Base-by-base conservation (phyloP, 2,113 vertebrate species). In the Apteryx mantelli region DNA sequence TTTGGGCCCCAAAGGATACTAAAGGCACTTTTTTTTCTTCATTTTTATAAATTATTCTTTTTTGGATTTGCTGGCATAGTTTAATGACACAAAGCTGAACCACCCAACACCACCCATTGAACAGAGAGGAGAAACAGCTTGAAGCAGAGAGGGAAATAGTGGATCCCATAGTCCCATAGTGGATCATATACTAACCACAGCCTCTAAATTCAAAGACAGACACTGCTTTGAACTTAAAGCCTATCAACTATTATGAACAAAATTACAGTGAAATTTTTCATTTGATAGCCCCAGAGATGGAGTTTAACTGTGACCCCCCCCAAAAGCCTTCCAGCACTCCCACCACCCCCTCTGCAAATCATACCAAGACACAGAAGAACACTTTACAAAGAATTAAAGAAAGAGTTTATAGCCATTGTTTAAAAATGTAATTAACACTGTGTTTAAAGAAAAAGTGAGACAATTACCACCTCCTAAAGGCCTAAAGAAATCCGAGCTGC, bases 381-480 rank as follows among this genome's bases (percentile, higher is more conserved):
- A 20, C 74, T 88, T 73, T 7, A 18, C 55, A 34, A 78, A 86
- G 46, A 83, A 87, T 68, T 69, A 66, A 73, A 89, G 60, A 65
- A 55, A 1, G 2, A 34, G 18, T 95, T 96, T 88, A 68, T 52
- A 89, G 74, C 71, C 73, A 85, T 89, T 92, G 85, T 89, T 97
- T 73, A 84, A 93, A 93, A 92, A 38, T 4, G 3, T 96, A 93
- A 96, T 97, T 96, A 97, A 92, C 86, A 26, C 32, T 1, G 38
- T 36, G 11, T 79, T 96, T 96, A 89, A 90, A 94, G 88, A 77
- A 95, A 86, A 94, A 86, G 89, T 78, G 89, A 95, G 90, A 94
- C 90, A 93, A 93, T 96, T 97, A 77, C 74, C 94, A 86, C 86
- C 88, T 97, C 73, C 58, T 84, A 66, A 96, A 96, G 75, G 63